Evolutionary conservation across 1,140 invertebrate species (phyloP), one percentile per base, ranked within the genome.

Genomic region (Platyscapa corneri): DNA sequence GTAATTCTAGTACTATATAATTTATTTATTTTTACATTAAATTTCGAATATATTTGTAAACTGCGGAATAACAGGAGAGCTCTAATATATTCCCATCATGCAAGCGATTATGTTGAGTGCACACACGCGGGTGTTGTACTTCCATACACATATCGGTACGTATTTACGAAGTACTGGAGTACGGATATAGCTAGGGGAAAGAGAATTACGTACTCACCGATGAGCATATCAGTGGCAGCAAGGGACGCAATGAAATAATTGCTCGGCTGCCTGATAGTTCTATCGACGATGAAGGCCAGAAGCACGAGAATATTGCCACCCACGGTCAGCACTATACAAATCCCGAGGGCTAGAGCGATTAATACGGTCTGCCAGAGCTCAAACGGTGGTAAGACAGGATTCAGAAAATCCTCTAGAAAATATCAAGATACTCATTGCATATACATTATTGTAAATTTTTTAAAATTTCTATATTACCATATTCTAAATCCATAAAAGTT

Each of bases 241-340:
- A 99, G 94, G 0, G 98, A 99, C 6, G 98, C 99, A 80, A 99
- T 99, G 94, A 99, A 99, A 94, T 99, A 99, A 94, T 99, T 99
- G 90, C 98, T 99, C 3, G 99, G 99, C 90, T 99, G 99, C 72
- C 99, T 95, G 89, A 99, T 99, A 82, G 97, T 97, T 83, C 99
- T 95, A 92, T 99, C 99, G 39, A 99, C 97, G 82, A 99, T 97
- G 93, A 99, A 99, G 37, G 98, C 98, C 56, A 99, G 92, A 37
- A 99, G 95, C 49, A 99, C 99, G 27, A 99, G 95, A 74, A 99
- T 97, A 92, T 99, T 99, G 60, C 99, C 99, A 85, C 96, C 96
- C 27, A 99, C 96, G 0, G 98, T 99, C 65, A 99, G 94, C 32
- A 99, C 95, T 87, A 98, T 99, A 89, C 98, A 98, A 74, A 98